Evolutionary conservation across 64 coral and sea anemone species (phyloP), one percentile per base, ranked within the genome.

Genomic region (Montipora capricornis): DNA sequence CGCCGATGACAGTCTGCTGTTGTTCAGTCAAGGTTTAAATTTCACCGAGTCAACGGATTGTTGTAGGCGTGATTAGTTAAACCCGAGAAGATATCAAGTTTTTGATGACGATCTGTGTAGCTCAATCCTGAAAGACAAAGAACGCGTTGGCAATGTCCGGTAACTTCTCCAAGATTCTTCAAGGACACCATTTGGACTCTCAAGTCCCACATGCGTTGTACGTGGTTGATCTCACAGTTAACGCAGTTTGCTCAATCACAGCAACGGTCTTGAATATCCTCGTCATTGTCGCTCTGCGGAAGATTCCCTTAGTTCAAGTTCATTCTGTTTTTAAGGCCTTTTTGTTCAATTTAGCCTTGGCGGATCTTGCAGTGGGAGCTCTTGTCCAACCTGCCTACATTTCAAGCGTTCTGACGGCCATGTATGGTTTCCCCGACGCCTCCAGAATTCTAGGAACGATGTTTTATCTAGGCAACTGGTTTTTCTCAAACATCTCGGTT

Each of bases 401-500:
- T n/a, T 70, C 61, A 49, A 46, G 64, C 47, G 82, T 86, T 51
- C 2, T 71, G 9, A 49, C 64, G 0, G 62, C 64, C 16, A 47
- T 86, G 45, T 11, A 17, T 46, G 82, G 82, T 47, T 50, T 10
- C 46, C 3, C 0, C 3, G n/a, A 70, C 2, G 82, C 19, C 6
- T 69, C 62, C 10, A 62, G 82, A 11, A 86, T 86, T 51, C 62
- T 86, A 19, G 16, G 64, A 19, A 64, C 62, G 44, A 0, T 50
- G 17, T 86, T 71, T 22, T 86, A 86, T 22, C 82, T 86, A 1
- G 47, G 64, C 1, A 86, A 49, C 82, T 86, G 62, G 62, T 86
- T n/a, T 46, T 49, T 86, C 7, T 44, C 82, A 0, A 73, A 20
- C 11, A 67, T 86, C 16, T 86, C 82, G 10, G 46, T 86, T 2